Conservation (phyloP, 2,113 vertebrate species). For the Corythornis madagascariensis region DNA sequence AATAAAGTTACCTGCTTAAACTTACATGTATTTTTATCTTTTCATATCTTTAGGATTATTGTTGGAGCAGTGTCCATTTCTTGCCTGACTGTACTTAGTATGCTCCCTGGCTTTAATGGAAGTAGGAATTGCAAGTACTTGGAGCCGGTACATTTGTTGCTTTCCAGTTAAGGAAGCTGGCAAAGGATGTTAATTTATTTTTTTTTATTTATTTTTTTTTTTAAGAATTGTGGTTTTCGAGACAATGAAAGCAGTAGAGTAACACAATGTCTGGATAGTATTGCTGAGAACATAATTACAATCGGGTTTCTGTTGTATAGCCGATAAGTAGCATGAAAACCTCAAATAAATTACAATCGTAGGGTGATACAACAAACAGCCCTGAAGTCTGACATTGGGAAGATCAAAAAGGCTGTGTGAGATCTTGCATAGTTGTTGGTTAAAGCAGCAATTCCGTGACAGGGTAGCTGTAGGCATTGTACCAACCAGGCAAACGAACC, state of each 20-base stretch:
- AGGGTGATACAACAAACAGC: neutral
- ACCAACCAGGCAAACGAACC: neutral
- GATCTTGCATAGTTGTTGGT: neutral
- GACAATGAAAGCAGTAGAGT: neutral
- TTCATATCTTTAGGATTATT: neutral
- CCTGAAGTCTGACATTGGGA: neutral
- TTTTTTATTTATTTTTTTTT: neutral
- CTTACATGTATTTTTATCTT: neutral
- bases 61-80: neutral
- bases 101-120: neutral
- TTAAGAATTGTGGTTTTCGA: slow-evolving; percentile 41
- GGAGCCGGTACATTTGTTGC: rapidly evolving
- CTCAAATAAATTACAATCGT: neutral
- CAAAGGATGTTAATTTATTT: slow-evolving; percentile 29
- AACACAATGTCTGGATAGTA: neutral
- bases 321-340: slow-evolving; percentile 24
- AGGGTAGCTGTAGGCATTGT: neutral
- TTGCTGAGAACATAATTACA: neutral
- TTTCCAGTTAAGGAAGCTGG: slow-evolving; percentile 24
- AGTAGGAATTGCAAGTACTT: neutral
- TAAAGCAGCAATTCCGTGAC: neutral
- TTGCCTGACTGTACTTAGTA: neutral
- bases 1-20: neutral
- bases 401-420: slow-evolving; percentile 6
- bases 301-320: neutral